Conservation (phyloP, 1,140 invertebrate species). For the Thrips palmi region DNA sequence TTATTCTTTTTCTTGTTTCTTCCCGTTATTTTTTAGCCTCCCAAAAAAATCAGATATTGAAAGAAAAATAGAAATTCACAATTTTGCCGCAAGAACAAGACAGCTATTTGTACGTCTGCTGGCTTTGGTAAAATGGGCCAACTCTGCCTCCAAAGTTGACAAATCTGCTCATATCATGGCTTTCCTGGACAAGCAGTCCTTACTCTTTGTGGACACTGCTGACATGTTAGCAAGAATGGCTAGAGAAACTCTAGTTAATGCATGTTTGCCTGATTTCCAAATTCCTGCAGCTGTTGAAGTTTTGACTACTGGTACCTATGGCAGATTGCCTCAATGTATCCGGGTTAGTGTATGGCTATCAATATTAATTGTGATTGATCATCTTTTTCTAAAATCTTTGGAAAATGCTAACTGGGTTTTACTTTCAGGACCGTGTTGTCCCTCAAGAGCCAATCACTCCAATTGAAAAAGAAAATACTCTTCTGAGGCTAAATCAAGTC, state of each 20-base stretch:
- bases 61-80: slow-evolving; percentile 94
- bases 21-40: slow-evolving; percentile 38
- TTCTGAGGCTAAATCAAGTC: slow-evolving; percentile 79
- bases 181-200: slow-evolving; percentile 90
- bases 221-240: slow-evolving; percentile 89
- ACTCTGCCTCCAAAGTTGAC: slow-evolving; percentile 91
- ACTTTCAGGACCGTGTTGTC: slow-evolving; percentile 78
- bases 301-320: slow-evolving; percentile 84
- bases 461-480: slow-evolving; percentile 63
- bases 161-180: slow-evolving; percentile 92
- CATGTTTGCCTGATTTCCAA: slow-evolving; percentile 90
- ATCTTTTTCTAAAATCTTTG: too few relatives aligned
- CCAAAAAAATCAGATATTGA: slow-evolving; percentile 96
- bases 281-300: slow-evolving; percentile 96
- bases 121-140: slow-evolving; percentile 95
- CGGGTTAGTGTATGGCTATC: too few relatives aligned
- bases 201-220: slow-evolving; percentile 91
- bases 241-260: slow-evolving; percentile 85
- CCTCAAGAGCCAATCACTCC: slow-evolving; percentile 83
- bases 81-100: slow-evolving; percentile 83
- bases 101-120: slow-evolving; percentile 87
- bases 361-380: slow-evolving; percentile 1
- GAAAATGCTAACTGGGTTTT: too few relatives aligned
- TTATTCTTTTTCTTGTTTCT: slow-evolving; percentile 7
- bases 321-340: slow-evolving; percentile 82